A percentile compares a stretch with the other conserved stretches of the same genome.
Conservation (phyloP, 1,140 invertebrate species). For the Helicoverpa zea region DNA sequence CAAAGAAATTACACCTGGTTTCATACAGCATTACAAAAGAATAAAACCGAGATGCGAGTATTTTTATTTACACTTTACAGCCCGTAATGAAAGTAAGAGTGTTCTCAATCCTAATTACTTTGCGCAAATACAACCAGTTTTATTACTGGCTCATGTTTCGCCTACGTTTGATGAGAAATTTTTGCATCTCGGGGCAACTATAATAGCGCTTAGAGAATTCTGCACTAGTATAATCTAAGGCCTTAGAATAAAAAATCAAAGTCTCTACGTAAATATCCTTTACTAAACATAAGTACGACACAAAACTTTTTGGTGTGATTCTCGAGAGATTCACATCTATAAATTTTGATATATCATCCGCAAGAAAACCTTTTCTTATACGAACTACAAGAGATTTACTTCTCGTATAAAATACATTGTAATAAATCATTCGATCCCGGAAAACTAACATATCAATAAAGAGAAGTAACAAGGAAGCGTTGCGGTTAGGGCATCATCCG, state of each 20-base stretch:
- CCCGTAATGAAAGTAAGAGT: slow-evolving; percentile 40
- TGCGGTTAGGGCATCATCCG: slow-evolving; percentile 53
- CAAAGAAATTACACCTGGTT: slow-evolving; percentile 18
- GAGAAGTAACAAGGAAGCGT: slow-evolving; percentile 52
- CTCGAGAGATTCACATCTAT: neutral
- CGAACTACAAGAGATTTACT: neutral
- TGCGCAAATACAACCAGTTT: slow-evolving; percentile 39
- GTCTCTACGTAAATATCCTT: too few species aligned
- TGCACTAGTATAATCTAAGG: neutral
- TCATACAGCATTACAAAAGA: slow-evolving; percentile 26
- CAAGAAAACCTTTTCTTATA: neutral
- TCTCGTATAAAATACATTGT: neutral
- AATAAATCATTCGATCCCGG: slow-evolving; percentile 18
- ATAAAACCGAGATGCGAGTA: slow-evolving; percentile 29
- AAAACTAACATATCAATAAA: slow-evolving; percentile 33
- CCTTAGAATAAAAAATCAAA: neutral
- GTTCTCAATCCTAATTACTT: slow-evolving; percentile 44
- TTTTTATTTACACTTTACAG: slow-evolving; percentile 33
- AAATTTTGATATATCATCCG: neutral
- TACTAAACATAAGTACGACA: too few species aligned
- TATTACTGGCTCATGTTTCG: slow-evolving; percentile 15
- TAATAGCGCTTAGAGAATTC: neutral
- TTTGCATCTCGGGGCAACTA: slow-evolving; percentile 5
- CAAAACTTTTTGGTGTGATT: too few species aligned
- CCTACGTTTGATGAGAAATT: slow-evolving; percentile 23